phyloP scores from a whole-genome alignment of 1,140 invertebrate genomes.

The Calliphora vicina region DNA sequence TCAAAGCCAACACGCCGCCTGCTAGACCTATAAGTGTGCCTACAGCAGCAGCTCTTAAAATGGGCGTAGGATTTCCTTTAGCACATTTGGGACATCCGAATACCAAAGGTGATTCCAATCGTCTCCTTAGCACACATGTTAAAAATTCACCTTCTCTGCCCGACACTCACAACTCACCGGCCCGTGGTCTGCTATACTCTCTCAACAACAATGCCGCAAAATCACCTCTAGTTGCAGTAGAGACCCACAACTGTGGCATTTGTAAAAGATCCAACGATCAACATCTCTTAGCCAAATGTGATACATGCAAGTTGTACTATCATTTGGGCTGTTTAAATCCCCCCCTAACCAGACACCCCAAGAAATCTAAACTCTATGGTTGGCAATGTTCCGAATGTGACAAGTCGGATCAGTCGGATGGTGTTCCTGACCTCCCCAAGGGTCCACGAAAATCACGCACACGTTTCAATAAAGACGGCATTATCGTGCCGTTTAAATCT shows the following conservation, averaged over 20 bases:
- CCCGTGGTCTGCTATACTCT: neutral
- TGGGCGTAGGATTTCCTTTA: conserved; percentile 81
- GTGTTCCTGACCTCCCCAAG: conserved; percentile 77
- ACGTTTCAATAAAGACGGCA: conserved; percentile 75
- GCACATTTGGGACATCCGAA: conserved; percentile 68
- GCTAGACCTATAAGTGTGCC: conserved; percentile 71
- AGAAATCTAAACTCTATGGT: conserved; percentile 92
- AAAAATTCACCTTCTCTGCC: conserved; percentile 39
- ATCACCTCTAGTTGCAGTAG: conserved; percentile 44
- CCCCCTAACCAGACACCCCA: conserved; percentile 89
- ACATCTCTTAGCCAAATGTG: conserved; percentile 91
- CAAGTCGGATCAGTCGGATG: conserved; percentile 81
- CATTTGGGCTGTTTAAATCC: conserved; percentile 94
- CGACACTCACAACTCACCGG: neutral
- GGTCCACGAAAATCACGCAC: conserved; percentile 79
- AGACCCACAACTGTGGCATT: conserved; percentile 76
- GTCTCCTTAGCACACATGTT: conserved; percentile 66
- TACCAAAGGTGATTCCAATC: conserved; percentile 65
- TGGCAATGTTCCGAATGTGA: conserved; percentile 95
- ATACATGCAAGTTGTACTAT: conserved; percentile 91
- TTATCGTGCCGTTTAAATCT: conserved; percentile 40
- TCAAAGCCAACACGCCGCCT: conserved; percentile 54
- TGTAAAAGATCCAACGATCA: conserved; percentile 84
- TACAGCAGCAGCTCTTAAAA: conserved; percentile 80
- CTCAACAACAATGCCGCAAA: conserved; percentile 36